These are phyloP conservation scores for Rhineura floridana DNA, from an alignment of 2,113 vertebrate genomes.

Conservation along the genomic window DNA sequence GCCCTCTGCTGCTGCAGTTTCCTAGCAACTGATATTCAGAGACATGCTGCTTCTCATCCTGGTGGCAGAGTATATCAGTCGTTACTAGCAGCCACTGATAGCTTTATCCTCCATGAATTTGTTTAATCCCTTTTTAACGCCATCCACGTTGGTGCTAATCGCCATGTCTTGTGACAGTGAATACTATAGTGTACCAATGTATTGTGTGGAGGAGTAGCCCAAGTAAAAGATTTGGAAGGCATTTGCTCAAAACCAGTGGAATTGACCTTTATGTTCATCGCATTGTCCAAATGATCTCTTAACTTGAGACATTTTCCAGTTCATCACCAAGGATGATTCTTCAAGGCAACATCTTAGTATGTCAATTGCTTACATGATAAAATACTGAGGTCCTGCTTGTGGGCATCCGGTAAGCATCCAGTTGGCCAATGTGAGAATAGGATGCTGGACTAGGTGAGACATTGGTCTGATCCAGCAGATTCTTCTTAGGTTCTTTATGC, in stretches of 20 bases:
- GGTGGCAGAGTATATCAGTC: background rate
- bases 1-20: background rate
- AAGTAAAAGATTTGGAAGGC: background rate
- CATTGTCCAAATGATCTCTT: background rate
- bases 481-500: background rate
- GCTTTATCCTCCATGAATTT: background rate
- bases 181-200: background rate
- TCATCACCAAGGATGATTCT: background rate
- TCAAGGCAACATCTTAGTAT: background rate
- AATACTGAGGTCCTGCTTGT: no score
- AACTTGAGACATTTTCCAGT: background rate
- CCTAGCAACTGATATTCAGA: background rate
- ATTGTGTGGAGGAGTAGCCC: background rate
- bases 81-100: background rate
- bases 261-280: background rate
- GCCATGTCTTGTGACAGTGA: background rate
- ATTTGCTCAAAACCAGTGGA: background rate
- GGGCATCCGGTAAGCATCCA: no score
- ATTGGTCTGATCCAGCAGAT: no score
- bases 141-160: background rate
- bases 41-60: no score
- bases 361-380: background rate
- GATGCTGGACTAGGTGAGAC: no score
- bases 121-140: background rate
- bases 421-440: no score